Conservation (phyloP, 2,888 invertebrate species). For the Rhopalosiphum nymphaeae region DNA sequence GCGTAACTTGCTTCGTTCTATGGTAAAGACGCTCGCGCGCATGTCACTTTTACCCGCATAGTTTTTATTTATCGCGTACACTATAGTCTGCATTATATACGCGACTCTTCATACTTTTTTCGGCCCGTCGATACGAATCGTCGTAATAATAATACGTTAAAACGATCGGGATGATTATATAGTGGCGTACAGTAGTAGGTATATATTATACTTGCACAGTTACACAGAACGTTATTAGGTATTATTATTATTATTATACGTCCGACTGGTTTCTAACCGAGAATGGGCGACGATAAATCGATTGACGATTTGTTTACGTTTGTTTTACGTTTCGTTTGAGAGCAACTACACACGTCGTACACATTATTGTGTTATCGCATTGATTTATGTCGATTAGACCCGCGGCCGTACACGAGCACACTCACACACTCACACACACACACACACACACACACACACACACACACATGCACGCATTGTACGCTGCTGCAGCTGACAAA, state of each 20-base stretch:
- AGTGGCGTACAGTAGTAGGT: not conserved
- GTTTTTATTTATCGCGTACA: not conserved
- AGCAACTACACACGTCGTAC: not conserved
- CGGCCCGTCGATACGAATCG: not conserved
- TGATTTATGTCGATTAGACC: not conserved
- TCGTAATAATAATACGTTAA: not conserved
- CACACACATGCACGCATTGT: not conserved
- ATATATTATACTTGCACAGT: not conserved
- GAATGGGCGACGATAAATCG: conserved; percentile 22
- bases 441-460: not conserved
- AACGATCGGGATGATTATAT: not conserved
- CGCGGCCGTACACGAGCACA: not conserved
- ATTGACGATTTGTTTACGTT: conserved; percentile 23
- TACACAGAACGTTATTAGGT: not conserved
- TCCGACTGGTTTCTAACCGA: not conserved
- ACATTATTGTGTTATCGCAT: not conserved
- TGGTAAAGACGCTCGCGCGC: not conserved
- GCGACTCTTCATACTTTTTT: not conserved
- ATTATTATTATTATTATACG: not conserved
- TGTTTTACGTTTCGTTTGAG: conserved; percentile 21
- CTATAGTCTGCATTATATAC: not conserved
- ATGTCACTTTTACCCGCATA: not conserved
- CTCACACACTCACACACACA: not conserved
- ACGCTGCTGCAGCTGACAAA: conserved; percentile 2
- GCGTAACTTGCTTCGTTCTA: not conserved